Evolutionary conservation across 1,140 invertebrate species (phyloP).

Genomic region (Trialeurodes vaporariorum): DNA sequence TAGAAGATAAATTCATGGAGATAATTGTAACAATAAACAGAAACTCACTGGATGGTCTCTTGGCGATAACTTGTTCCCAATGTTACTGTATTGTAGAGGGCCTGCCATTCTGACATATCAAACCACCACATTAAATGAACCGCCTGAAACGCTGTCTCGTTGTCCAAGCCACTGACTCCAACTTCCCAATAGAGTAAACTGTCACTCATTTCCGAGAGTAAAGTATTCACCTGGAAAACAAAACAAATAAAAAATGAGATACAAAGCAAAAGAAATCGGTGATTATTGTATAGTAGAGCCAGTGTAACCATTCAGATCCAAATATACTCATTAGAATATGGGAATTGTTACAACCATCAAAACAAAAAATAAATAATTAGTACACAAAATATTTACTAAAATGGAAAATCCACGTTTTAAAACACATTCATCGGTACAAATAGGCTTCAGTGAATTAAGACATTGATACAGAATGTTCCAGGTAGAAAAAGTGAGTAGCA

Average conservation of each 20-base stretch:
- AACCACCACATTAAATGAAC: constrained; percentile 40
- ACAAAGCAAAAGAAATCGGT: no score
- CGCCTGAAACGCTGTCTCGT: constrained; percentile 35
- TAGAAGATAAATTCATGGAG: no score
- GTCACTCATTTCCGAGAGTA: constrained; percentile 33
- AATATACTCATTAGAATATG: no score
- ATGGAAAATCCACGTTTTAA: neutral
- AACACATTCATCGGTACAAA: neutral
- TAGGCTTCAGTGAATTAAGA: no score
- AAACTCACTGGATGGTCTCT: constrained; percentile 40
- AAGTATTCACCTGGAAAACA: constrained; percentile 26
- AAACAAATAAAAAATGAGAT: no score
- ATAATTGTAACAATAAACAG: neutral
- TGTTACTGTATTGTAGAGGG: constrained; percentile 42
- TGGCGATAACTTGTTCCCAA: constrained; percentile 48
- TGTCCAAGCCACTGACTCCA: constrained; percentile 36
- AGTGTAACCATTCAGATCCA: no score
- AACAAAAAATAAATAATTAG: no score
- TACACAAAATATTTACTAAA: neutral
- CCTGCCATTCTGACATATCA: constrained; percentile 38
- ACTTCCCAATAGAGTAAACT: constrained; percentile 35
- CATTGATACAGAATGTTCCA: no score
- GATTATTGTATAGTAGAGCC: no score
- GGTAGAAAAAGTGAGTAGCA: no score
- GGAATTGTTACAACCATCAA: no score